Base-by-base conservation (phyloP, 2,888 invertebrate genomes). In the Allolobophora icterica region DNA sequence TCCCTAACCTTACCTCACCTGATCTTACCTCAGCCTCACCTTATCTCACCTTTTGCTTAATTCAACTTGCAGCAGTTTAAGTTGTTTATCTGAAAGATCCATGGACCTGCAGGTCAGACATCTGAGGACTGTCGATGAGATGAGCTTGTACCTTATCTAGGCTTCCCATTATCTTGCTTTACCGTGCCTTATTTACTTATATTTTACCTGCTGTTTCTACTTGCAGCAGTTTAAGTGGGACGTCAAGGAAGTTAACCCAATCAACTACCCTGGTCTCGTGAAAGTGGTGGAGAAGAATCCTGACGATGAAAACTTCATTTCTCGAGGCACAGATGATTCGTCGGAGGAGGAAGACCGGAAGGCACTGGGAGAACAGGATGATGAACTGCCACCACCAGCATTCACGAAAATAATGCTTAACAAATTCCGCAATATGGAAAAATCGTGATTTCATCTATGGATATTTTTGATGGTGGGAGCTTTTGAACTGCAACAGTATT, bases 161-260 rank as follows among this genome's bases (percentile, higher is more conserved):
- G 15, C 87, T 87, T 3, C 4, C 35, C 35, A 0, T 87, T 24
- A 5, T 52, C 52, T 52, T 52, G 52, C 52, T 52, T 24, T 52
- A 52, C 21, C 24, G 17, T 52, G 52, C 15, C 42, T 42, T 42
- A 42, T 42, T 15, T 42, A 42, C 52, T 52, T 21, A 3, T 52
- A 6, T 21, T 52, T 24, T 52, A 52, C 52, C 5, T 4, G 0
- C n/a, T 71, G n/a, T 71, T 71, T 38, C 89, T 34, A 33, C 24
- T 89, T 90, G 24, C 83, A 90, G 90, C 45, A 90, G n/a, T 90
- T 90, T 52, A 90, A 71, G 71, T 90, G 90, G 90, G 90, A 90
- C 21, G 90, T 90, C 34, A 90, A 90, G 35, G 90, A 90, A 71
- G 90, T 38, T 15, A 90, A 90, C 6, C 90, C 90, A 34, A 35